These are phyloP conservation scores for Intellagama lesueurii DNA, from an alignment of 2,797 vertebrate species.

Conservation along the genomic window DNA sequence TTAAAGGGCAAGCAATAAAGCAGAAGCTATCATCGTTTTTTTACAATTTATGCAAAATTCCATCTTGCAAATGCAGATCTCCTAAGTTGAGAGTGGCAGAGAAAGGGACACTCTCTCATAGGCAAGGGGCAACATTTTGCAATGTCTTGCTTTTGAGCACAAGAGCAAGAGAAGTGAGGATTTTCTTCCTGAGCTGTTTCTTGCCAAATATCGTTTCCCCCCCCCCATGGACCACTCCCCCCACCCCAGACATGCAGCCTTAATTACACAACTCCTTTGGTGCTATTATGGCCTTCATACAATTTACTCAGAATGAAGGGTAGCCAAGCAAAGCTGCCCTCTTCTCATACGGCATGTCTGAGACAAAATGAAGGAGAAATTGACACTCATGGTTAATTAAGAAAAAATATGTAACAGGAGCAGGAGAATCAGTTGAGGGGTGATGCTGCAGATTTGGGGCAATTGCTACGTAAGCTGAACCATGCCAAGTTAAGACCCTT, in stretches of 20 bases:
- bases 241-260: not conserved
- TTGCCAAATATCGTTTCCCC: too few species aligned
- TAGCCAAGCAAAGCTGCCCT: not conserved
- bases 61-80: too few species aligned
- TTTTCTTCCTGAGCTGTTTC: too few species aligned
- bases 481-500: not conserved
- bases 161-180: too few species aligned
- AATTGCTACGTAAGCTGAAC: too few species aligned
- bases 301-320: not conserved
- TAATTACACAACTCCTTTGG: not conserved
- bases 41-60: too few species aligned
- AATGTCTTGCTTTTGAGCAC: too few species aligned
- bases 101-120: too few species aligned
- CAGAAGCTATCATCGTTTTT: not conserved
- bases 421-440: not conserved
- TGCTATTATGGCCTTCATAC: not conserved
- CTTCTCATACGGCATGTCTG: not conserved
- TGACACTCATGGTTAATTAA: not conserved
- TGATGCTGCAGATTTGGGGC: too few species aligned
- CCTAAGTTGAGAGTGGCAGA: too few species aligned
- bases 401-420: not conserved
- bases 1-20: not conserved
- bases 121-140: too few species aligned
- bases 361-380: not conserved
- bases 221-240: not conserved